These are phyloP conservation scores for Herminia tarsipennalis DNA, from an alignment of 2,888 invertebrate species.

Conservation along the genomic window DNA sequence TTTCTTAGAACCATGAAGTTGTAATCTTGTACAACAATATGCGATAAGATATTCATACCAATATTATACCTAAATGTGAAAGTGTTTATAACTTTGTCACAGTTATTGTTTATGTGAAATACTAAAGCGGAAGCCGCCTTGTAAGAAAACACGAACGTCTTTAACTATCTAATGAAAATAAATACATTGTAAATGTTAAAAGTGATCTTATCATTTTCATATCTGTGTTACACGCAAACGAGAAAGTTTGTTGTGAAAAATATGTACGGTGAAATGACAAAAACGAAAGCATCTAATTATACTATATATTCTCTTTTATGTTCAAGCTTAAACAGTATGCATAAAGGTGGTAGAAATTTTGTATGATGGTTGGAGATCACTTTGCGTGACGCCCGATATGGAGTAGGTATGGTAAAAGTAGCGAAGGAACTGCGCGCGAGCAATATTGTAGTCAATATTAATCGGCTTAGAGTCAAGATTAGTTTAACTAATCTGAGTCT, in stretches of 20 bases:
- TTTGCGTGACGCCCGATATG: slow-evolving; percentile 45
- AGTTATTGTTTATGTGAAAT: too few relatives aligned
- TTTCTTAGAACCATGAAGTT: not conserved
- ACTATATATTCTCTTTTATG: slow-evolving; percentile 55
- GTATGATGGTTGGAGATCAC: slow-evolving; percentile 39
- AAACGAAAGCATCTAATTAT: slow-evolving; percentile 62
- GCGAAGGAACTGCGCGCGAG: slow-evolving; percentile 18
- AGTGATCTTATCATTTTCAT: slow-evolving; percentile 28
- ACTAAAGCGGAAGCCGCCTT: too few relatives aligned
- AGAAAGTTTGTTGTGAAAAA: slow-evolving; percentile 37
- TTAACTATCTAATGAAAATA: not conserved
- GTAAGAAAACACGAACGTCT: too few relatives aligned
- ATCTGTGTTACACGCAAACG: slow-evolving; percentile 17
- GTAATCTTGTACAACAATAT: not conserved
- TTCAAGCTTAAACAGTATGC: slow-evolving; percentile 53
- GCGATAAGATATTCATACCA: not conserved
- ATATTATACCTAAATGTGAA: not conserved
- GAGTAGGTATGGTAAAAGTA: slow-evolving; percentile 28
- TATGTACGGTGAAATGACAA: slow-evolving; percentile 46
- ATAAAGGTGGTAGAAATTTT: slow-evolving; percentile 40
- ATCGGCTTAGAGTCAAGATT: slow-evolving; percentile 28
- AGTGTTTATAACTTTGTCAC: too few relatives aligned
- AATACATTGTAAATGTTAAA: slow-evolving; percentile 10
- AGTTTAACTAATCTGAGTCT: slow-evolving; percentile 17
- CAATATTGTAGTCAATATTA: slow-evolving; percentile 20